Evolutionary conservation across 2,113 vertebrate genomes (phyloP), one percentile per base, ranked within the genome.

Genomic region (Eurystomus gularis): DNA sequence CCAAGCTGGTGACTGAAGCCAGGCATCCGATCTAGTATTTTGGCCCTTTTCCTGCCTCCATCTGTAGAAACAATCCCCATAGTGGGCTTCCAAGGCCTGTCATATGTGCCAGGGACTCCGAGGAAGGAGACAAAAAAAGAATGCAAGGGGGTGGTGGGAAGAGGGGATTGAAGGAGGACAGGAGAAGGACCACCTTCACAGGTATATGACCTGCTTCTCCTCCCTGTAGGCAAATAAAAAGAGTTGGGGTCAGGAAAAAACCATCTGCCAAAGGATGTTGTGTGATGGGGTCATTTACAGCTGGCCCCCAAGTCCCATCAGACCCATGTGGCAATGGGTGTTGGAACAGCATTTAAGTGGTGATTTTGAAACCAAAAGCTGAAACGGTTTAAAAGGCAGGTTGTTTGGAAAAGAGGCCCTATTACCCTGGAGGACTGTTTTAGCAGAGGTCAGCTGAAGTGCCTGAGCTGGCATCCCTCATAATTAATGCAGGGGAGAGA

Each of bases 321-420:
- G 37, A 72, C 18, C 19, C 19, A 19, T 11, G 24, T 24, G 25
- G 28, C 33, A 51, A 23, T 17, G 37, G 25, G 25, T 15, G 80
- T 93, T 71, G n/a, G 28, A 89, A 71, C n/a, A 25, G 33, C 19
- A 54, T 82, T 80, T 86, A 73, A 86, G n/a, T 54, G 58, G 13
- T 70, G 42, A 82, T 82, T 94, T 84, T 86, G 51, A 94, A 91
- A 42, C 75, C 62, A 90, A 90, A 94, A 90, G 39, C 14, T 69
- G 37, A 83, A 84, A 54, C 48, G 15, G 7, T 90, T 87, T 82
- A 48, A 90, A 90, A 94, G 35, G 39, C 31, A 73, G 11, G 19
- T 80, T 90, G 40, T 54, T 82, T 87, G 77, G 72, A 87, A 95
- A 86, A 81, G 21, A 57, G 19, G 4, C 3, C 24, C 44, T 51